Base-by-base conservation (phyloP, 2,113 vertebrate species). In the Myodes glareolus region DNA sequence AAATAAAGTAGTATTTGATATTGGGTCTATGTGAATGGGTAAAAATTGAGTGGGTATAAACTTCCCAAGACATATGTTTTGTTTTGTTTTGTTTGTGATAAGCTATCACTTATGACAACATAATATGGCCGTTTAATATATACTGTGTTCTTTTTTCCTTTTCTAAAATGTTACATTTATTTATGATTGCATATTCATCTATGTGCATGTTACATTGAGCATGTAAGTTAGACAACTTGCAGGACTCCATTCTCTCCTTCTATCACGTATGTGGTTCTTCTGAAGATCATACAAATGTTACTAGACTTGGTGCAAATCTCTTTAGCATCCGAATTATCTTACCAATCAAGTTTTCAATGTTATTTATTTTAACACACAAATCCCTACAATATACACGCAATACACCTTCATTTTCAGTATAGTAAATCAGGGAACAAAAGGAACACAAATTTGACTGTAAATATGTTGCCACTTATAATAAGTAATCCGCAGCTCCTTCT, bases 361-460 rank as follows among this genome's bases (percentile, higher is more conserved):
- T 4, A 91, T 42, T 95, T 90, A 92, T 21, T 36, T 93, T 72
- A 88, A 86, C 2, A 25, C n/a, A 81, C 78, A 85, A 90, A 94
- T 45, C n/a, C 94, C 45, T 86, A 9, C 19, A 67, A 65, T 29
- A 1, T 2, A 91, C 67, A 5, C 25, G 63, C 2, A 50, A 2
- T 11, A 78, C 11, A 81, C 16, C 67, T 85, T 47, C 27, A 1
- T 85, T 94, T 68, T 0, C 21, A 19, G 84, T 63, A 85, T 67
- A 31, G 1, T 90, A 31, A 85, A 67, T 39, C 90, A 39, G 21
- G 27, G 14, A 81, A 45, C 5, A 68, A 7, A 50, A 11, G 27
- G 6, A 92, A 85, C 27, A 10, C 27, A 63, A 47, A 29, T 36
- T 76, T 94, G 7, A 45, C 6, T 19, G 33, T 0, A 39, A 75